These are phyloP conservation scores for Poecilia wingei DNA, from an alignment of 2,797 vertebrate species.

Conservation along the genomic window DNA sequence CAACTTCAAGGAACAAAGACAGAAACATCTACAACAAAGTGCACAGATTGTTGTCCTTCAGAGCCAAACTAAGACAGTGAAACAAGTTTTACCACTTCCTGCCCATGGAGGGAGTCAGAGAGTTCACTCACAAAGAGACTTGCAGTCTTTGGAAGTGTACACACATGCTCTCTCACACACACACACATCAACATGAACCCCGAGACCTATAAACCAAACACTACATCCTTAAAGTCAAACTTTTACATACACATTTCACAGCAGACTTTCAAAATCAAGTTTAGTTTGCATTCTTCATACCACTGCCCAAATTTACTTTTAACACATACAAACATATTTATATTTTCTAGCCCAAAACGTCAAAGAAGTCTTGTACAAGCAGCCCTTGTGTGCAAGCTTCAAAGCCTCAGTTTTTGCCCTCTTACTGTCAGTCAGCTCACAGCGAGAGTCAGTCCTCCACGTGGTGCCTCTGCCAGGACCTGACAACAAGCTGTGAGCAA, in stretches of 20 bases:
- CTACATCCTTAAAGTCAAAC: slow-evolving; percentile 23
- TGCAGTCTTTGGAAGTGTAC: slow-evolving; percentile 49
- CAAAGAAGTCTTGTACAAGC: slow-evolving; percentile 37
- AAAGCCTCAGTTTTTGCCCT: slow-evolving; percentile 30
- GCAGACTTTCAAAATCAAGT: slow-evolving; percentile 19
- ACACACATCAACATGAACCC: slow-evolving; percentile 57
- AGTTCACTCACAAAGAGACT: slow-evolving; percentile 48
- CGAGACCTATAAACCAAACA: slow-evolving; percentile 45
- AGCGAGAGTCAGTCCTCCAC: slow-evolving; percentile 62
- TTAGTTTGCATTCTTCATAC: slow-evolving; percentile 13
- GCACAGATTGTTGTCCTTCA: slow-evolving; percentile 1
- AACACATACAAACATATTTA: slow-evolving; percentile 12
- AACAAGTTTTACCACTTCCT: slow-evolving; percentile 29
- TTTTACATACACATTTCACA: slow-evolving; percentile 29
- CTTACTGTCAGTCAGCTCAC: slow-evolving; percentile 69
- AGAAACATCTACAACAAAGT: not conserved
- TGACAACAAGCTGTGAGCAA: slow-evolving; percentile 72
- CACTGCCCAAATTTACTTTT: slow-evolving; percentile 2
- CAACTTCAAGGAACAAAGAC: not conserved
- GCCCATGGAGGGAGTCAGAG: slow-evolving; percentile 79
- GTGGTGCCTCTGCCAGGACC: slow-evolving; percentile 65
- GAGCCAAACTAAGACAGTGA: slow-evolving; percentile 8
- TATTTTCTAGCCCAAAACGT: slow-evolving; percentile 23
- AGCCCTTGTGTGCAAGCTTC: slow-evolving; percentile 34
- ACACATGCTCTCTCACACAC: slow-evolving; percentile 49